Conservation (phyloP, 2,888 invertebrate species). For the Carabus problematicus region DNA sequence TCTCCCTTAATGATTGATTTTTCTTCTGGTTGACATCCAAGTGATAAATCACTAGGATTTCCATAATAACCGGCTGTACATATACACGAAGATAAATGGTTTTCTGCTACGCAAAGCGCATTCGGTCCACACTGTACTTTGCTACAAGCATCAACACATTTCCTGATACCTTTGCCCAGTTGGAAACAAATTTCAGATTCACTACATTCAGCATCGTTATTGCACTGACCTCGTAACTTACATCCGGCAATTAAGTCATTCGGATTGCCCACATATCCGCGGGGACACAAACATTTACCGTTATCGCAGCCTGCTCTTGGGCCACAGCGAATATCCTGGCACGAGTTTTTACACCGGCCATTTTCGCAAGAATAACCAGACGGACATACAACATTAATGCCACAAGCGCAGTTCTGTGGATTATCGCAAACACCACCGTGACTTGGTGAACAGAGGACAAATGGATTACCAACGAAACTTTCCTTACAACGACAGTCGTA, state of each 20-base stretch:
- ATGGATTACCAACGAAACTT: constrained; percentile 86
- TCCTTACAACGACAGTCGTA: constrained; percentile 90
- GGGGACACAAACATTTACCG: constrained; percentile 80
- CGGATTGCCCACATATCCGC: constrained; percentile 79
- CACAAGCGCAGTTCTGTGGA: constrained; percentile 74
- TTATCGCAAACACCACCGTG: constrained; percentile 75
- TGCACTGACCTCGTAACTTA: constrained; percentile 75
- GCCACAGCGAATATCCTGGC: constrained; percentile 78
- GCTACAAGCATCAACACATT: constrained; percentile 87
- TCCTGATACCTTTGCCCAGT: constrained; percentile 76
- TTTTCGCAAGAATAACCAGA: constrained; percentile 76
- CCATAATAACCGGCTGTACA: constrained; percentile 84
- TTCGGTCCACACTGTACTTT: constrained; percentile 91
- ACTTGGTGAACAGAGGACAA: constrained; percentile 77
- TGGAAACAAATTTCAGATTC: constrained; percentile 89
- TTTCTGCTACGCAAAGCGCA: constrained; percentile 83
- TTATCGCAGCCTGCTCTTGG: constrained; percentile 82
- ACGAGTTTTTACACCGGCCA: constrained; percentile 78
- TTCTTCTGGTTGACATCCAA: constrained; percentile 79
- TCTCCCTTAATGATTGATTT: constrained; percentile 65
- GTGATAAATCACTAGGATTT: constrained; percentile 79
- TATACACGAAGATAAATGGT: constrained; percentile 85
- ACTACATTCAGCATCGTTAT: constrained; percentile 81
- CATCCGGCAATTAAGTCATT: constrained; percentile 76
- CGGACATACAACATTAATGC: constrained; percentile 75